These are phyloP conservation scores for Corythucha ciliata DNA, from an alignment of 2,888 invertebrate genomes.

Conservation along the genomic window DNA sequence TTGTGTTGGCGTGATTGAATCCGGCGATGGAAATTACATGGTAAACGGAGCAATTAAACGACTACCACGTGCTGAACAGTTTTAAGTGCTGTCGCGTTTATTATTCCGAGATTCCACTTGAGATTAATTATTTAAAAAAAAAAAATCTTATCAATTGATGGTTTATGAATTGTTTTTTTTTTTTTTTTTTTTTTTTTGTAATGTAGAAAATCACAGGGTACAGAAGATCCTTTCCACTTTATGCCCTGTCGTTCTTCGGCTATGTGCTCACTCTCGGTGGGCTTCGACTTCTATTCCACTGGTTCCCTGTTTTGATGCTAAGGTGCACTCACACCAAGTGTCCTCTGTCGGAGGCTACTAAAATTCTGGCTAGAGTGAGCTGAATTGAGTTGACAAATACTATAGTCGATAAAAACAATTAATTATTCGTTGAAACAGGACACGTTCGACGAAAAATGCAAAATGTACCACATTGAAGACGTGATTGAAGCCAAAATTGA, in stretches of 20 bases:
- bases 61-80: too few species aligned
- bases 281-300: conserved; percentile 51
- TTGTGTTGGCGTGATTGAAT: too few species aligned
- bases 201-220: conserved; percentile 48
- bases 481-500: too few species aligned
- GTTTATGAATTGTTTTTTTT: too few species aligned
- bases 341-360: conserved; percentile 45
- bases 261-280: conserved; percentile 47
- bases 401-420: too few species aligned
- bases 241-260: conserved; percentile 43
- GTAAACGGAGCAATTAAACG: too few species aligned
- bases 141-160: too few species aligned
- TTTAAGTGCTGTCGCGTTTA: too few species aligned
- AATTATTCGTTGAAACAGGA: too few species aligned
- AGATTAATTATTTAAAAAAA: too few species aligned
- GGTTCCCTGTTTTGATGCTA: conserved; percentile 50
- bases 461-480: conserved; percentile 45
- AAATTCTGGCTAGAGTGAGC: conserved; percentile 49
- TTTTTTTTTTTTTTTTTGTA: conserved; percentile 37
- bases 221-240: conserved; percentile 40
- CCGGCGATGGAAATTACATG: too few species aligned
- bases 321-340: conserved; percentile 47
- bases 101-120: too few species aligned
- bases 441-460: conserved; percentile 46
- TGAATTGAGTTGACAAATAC: neutral